Evolutionary conservation across 2,113 vertebrate genomes (phyloP).

Genomic region (Alaudala cheleensis): DNA sequence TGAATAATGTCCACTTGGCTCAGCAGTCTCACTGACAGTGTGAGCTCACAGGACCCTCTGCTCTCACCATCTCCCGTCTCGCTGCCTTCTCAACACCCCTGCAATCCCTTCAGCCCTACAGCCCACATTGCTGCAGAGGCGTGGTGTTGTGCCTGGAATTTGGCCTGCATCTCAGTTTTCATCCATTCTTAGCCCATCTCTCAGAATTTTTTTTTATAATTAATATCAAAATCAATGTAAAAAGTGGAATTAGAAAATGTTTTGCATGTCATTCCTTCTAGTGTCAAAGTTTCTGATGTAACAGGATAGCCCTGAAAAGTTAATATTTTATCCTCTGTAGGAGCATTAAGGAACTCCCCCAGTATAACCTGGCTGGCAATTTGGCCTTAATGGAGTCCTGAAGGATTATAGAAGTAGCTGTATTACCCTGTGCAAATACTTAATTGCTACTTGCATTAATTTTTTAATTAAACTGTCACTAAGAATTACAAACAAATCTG

Average conservation of each 20-base stretch:
- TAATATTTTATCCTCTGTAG: neutral
- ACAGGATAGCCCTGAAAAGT: neutral
- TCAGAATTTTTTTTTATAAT: neutral
- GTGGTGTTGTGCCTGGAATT: accelerated
- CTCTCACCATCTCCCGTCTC: accelerated
- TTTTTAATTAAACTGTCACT: neutral
- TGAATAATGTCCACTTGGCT: accelerated
- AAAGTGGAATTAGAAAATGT: neutral
- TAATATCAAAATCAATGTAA: neutral
- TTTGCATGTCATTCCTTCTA: neutral
- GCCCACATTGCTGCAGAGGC: accelerated
- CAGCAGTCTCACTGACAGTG: neutral
- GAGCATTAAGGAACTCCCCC: neutral
- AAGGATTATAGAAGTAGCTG: neutral
- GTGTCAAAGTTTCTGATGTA: neutral
- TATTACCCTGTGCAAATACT: neutral
- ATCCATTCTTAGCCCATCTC: neutral
- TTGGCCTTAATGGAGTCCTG: neutral
- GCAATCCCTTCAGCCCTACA: neutral
- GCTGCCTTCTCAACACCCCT: neutral
- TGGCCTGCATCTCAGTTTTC: neutral
- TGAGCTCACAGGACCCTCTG: neutral
- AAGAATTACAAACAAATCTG: neutral
- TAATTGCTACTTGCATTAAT: neutral
- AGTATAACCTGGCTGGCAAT: neutral